phyloP scores from a whole-genome alignment of 2,797 vertebrate species.

The Tapera naevia region DNA sequence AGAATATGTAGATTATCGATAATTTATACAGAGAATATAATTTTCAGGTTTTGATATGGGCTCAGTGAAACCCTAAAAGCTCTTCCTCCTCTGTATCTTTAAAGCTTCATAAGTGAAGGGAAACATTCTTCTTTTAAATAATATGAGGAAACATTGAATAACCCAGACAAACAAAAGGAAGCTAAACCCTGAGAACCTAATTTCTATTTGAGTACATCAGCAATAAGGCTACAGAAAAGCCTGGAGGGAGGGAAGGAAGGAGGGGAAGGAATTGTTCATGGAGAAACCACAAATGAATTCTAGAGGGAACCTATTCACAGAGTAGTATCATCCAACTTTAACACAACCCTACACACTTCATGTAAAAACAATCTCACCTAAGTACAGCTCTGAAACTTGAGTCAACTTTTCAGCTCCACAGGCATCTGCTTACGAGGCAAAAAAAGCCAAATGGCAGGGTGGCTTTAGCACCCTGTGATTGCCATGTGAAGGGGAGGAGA shows the following conservation, averaged over 20 bases:
- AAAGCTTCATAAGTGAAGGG: not conserved
- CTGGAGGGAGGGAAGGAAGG: not conserved
- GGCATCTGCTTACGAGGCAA: not conserved
- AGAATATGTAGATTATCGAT: not conserved
- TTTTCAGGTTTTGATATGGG: not conserved
- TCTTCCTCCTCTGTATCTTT: not conserved
- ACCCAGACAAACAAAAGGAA: not conserved
- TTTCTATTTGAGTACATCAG: not conserved
- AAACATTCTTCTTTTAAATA: not conserved
- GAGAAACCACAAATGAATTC: not conserved
- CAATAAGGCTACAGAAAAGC: not conserved
- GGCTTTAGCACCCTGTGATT: not conserved
- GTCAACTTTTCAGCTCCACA: not conserved
- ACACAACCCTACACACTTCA: not conserved
- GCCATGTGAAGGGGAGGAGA: not conserved
- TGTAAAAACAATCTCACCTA: not conserved
- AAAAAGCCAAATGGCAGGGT: not conserved
- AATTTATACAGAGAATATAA: not conserved
- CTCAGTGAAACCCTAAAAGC: not conserved
- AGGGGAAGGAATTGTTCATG: not conserved
- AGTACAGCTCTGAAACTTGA: not conserved
- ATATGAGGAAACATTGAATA: not conserved
- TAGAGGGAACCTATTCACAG: not conserved
- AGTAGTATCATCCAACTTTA: not conserved
- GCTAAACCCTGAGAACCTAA: not conserved